Percentiles rank a stretch among this genome's conserved stretches.
These are phyloP conservation scores for Drosophila vallismaia DNA, from an alignment of 2,888 invertebrate genomes.

Conservation along the genomic window DNA sequence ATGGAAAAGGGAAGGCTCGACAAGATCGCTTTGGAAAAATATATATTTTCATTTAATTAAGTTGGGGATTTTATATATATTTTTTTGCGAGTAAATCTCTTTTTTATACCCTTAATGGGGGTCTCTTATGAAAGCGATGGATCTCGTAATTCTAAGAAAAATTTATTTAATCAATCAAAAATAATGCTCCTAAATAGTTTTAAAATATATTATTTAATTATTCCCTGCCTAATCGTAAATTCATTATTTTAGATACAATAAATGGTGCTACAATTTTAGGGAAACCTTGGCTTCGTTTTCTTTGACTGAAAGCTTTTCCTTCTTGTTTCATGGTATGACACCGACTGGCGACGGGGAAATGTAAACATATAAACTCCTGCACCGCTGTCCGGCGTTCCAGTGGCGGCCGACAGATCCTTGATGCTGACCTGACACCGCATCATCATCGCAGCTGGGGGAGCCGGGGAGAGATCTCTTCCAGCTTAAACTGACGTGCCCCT, in stretches of 20 bases:
- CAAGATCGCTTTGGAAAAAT: slow-evolving; percentile 68
- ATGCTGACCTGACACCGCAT: slow-evolving; percentile 44
- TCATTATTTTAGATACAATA: not conserved
- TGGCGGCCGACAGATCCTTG: slow-evolving; percentile 51
- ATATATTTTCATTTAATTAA: slow-evolving; percentile 74
- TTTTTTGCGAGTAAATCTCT: slow-evolving; percentile 16
- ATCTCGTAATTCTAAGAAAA: not conserved
- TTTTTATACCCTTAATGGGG: slow-evolving; percentile 18
- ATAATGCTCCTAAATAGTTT: too few species aligned
- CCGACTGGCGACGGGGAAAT: slow-evolving; percentile 62
- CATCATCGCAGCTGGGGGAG: slow-evolving; percentile 29
- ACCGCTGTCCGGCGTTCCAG: slow-evolving; percentile 20
- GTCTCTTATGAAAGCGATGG: not conserved
- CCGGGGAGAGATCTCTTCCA: slow-evolving; percentile 28
- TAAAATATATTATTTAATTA: too few species aligned
- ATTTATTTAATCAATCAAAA: too few species aligned
- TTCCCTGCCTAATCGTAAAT: not conserved
- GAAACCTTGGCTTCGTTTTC: not conserved
- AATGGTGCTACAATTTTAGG: not conserved
- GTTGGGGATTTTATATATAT: slow-evolving; percentile 69
- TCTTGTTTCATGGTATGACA: slow-evolving; percentile 18
- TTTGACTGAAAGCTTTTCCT: not conserved
- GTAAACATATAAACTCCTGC: slow-evolving; percentile 62
- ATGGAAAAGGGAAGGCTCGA: slow-evolving; percentile 17
- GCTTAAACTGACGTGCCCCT: slow-evolving; percentile 74